phyloP scores from a whole-genome alignment of 2,113 vertebrate species.

The Zosterops japonicus region DNA sequence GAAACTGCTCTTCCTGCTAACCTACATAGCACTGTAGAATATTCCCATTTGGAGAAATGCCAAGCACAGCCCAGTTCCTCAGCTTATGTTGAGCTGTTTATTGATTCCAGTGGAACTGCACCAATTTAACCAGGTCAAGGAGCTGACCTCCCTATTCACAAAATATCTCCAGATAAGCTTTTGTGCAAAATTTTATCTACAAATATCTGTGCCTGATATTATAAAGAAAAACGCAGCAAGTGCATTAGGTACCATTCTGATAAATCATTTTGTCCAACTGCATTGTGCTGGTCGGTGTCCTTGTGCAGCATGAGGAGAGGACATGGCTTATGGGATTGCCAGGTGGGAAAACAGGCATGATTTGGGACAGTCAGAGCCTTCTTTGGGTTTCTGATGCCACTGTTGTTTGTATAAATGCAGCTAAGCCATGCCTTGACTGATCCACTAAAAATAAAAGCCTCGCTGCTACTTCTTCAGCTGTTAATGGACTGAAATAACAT shows the following conservation, averaged over 20 bases:
- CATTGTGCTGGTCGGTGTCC: neutral
- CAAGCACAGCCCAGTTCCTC: neutral
- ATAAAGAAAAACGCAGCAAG: neutral
- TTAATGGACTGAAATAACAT: neutral
- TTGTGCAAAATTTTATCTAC: neutral
- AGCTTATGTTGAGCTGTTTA: neutral
- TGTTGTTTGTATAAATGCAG: neutral
- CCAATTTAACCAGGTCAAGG: neutral
- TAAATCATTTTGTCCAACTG: neutral
- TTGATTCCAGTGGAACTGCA: neutral
- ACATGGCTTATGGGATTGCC: neutral
- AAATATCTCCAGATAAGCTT: neutral
- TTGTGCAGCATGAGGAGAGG: neutral
- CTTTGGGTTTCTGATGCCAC: neutral
- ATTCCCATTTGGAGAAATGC: neutral
- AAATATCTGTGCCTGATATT: neutral
- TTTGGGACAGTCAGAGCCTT: neutral
- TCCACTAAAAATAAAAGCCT: neutral
- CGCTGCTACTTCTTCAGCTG: neutral
- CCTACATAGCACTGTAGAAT: neutral
- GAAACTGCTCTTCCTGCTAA: constrained; percentile 14
- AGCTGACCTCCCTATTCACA: neutral
- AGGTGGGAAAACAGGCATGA: neutral
- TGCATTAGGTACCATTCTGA: neutral
- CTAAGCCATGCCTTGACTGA: neutral